phyloP scores from a whole-genome alignment of 2,797 vertebrate species.

The Lepus townsendii region DNA sequence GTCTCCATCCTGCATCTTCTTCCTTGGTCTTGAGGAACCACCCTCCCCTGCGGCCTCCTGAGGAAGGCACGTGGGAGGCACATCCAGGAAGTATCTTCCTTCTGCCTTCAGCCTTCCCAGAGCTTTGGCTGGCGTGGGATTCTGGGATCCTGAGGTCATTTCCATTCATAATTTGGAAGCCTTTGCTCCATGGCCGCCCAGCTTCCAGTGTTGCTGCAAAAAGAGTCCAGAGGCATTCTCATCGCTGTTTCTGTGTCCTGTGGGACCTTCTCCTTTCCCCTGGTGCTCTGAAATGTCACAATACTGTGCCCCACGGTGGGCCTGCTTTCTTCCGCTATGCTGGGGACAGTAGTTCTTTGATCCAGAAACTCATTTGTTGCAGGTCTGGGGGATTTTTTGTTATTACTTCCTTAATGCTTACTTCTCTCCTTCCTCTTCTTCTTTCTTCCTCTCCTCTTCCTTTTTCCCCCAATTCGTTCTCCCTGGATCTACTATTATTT shows the following conservation, averaged over 20 bases:
- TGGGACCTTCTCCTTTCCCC: not conserved
- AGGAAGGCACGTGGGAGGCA: not conserved
- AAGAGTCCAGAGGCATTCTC: not conserved
- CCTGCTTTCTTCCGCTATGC: not conserved
- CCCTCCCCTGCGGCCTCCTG: not conserved
- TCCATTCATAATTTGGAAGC: constrained; percentile 42
- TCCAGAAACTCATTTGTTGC: not conserved
- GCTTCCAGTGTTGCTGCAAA: not conserved
- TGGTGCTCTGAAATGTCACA: not conserved
- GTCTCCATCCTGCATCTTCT: not conserved
- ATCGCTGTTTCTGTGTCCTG: not conserved
- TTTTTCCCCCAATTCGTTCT: not conserved
- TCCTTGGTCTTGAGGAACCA: not conserved
- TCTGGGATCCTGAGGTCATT: not conserved
- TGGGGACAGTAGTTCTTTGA: not conserved
- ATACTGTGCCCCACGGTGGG: not conserved
- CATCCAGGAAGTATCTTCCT: not conserved
- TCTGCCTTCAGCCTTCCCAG: not conserved
- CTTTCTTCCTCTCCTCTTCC: not conserved
- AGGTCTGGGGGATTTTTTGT: not conserved
- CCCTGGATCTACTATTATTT: not conserved
- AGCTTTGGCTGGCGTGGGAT: not conserved
- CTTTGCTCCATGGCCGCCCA: not conserved
- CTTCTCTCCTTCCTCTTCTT: not conserved
- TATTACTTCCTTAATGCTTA: not conserved